These are phyloP conservation scores for Luperina testacea DNA, from an alignment of 2,888 invertebrate species.

Conservation along the genomic window DNA sequence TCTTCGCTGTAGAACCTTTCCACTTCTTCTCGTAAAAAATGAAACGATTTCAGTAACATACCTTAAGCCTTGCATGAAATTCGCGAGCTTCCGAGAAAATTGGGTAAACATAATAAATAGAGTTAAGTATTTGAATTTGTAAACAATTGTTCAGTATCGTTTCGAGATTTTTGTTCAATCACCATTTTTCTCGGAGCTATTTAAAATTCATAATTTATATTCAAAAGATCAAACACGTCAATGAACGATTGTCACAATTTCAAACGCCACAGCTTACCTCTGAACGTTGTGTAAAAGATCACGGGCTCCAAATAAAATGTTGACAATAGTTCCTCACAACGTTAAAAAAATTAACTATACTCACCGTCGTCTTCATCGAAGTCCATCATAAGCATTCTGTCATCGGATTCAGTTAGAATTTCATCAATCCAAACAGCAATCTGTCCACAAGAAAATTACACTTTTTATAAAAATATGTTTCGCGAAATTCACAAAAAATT, in stretches of 20 bases:
- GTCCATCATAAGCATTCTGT: constrained; percentile 88
- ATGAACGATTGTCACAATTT: constrained; percentile 82
- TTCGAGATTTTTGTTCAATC: constrained; percentile 13
- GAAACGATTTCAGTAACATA: constrained; percentile 62
- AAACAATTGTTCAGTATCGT: constrained; percentile 76
- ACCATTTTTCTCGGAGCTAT: constrained; percentile 60
- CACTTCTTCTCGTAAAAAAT: constrained; percentile 80
- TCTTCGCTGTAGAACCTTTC: constrained; percentile 66
- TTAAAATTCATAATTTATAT: constrained; percentile 3
- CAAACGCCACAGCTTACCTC: constrained; percentile 74
- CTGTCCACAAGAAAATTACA: constrained; percentile 61
- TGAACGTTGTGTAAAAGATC: constrained; percentile 26
- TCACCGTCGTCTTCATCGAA: constrained; percentile 87
- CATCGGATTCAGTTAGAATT: constrained; percentile 84
- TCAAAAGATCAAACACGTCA: constrained; percentile 30
- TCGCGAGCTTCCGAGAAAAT: constrained; percentile 70
- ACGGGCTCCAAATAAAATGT: constrained; percentile 64
- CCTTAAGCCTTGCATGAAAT: constrained; percentile 52
- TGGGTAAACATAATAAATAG: constrained; percentile 48
- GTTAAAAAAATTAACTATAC: constrained; percentile 27
- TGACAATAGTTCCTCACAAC: constrained; percentile 74
- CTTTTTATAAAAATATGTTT: background rate
- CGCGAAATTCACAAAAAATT: background rate
- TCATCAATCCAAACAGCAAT: constrained; percentile 87
- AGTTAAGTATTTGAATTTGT: constrained; percentile 64